Base-by-base conservation (phyloP, 2,888 invertebrate species). In the Venusia cambrica region DNA sequence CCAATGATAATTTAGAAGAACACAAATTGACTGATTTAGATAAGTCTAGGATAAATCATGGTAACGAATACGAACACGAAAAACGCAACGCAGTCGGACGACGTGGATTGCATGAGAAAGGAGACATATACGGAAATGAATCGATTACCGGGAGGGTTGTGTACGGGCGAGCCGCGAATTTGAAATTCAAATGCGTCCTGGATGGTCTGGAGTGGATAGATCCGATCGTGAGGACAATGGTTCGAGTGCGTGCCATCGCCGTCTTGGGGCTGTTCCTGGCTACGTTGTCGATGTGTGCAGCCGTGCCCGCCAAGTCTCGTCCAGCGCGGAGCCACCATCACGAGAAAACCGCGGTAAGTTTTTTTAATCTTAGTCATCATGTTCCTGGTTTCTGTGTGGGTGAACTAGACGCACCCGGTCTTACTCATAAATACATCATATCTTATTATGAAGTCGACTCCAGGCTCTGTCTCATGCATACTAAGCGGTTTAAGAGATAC, bases 21-120 rank as follows among this genome's bases (percentile, higher is more conserved):
- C 57, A 68, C 43, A 54, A 73, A 68, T 52, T 66, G 77, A 79
- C 75, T 74, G 78, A 84, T 63, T 74, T 83, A 83, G 73, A 75
- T 75, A 78, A 73, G 59, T 69, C 59, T 79, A 80, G 67, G 42
- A 64, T 75, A 73, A 59, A 57, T 51, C 62, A 62, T 63, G 57
- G 62, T 58, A 58, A 60, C 49, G 57, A 56, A 62, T 54, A 59
- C 54, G 62, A 70, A 57, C 57, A 57, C 56, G 68, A 73, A 63
- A 67, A 58, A 49, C 68, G 65, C 67, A 52, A 55, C 52, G 58
- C 51, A 55, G 50, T 48, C 47, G 52, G 62, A 43, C 57, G 57
- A 67, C 65, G 62, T 56, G 62, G 60, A 58, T 58, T 64, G 69
- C 63, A 70, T 72, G 74, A 71, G 62, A 71, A 72, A 57, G 66